phyloP scores from a whole-genome alignment of 2,113 vertebrate genomes.

The Tragelaphus scriptus region DNA sequence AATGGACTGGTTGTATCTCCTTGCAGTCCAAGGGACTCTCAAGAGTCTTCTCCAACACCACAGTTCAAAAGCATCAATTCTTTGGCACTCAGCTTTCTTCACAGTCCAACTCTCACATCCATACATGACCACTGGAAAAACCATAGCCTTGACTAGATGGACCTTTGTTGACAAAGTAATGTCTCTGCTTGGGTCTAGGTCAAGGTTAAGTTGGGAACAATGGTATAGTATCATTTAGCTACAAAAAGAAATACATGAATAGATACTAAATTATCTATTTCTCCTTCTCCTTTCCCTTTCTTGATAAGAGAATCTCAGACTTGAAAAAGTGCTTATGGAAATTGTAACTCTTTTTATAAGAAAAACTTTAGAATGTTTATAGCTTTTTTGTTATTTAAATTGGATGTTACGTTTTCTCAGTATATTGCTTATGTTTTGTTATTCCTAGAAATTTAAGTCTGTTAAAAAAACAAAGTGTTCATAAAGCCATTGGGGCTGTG shows the following conservation, averaged over 20 bases:
- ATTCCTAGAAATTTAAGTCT: not conserved
- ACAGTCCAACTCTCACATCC: too few relatives aligned
- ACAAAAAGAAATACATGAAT: not conserved
- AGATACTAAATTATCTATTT: not conserved
- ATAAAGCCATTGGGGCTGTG: not conserved
- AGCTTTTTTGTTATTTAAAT: not conserved
- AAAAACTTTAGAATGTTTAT: not conserved
- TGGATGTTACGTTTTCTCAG: not conserved
- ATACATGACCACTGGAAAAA: too few relatives aligned
- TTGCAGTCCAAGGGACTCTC: too few relatives aligned
- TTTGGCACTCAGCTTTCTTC: too few relatives aligned
- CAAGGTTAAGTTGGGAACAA: not conserved
- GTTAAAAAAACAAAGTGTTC: not conserved
- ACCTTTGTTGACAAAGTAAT: too few relatives aligned
- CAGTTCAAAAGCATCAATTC: too few relatives aligned
- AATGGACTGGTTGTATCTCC: too few relatives aligned
- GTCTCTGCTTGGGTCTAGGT: not conserved
- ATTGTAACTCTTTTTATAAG: not conserved
- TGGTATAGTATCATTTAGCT: not conserved
- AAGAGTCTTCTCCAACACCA: too few relatives aligned
- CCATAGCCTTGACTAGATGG: too few relatives aligned
- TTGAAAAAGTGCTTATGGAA: not conserved
- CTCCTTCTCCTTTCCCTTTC: not conserved
- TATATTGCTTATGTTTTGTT: not conserved
- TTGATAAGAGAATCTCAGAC: not conserved